These are phyloP conservation scores for Ganaspis sp. DNA, from an alignment of 1,140 invertebrate genomes.

Conservation along the genomic window DNA sequence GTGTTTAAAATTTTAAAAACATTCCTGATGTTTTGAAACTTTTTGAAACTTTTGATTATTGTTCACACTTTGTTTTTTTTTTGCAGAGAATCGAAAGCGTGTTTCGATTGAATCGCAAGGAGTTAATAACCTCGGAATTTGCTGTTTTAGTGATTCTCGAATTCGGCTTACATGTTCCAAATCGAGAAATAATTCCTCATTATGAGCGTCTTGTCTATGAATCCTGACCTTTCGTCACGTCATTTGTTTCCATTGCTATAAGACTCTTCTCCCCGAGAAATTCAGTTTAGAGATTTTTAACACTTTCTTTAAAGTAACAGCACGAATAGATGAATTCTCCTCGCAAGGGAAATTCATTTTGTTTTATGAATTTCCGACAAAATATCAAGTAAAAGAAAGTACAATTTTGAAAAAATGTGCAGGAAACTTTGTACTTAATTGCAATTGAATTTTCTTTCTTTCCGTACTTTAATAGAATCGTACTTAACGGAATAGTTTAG, in stretches of 20 bases:
- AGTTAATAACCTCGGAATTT: constrained; percentile 94
- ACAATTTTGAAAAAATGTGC: neutral
- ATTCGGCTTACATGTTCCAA: constrained; percentile 94
- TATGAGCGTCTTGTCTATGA: constrained; percentile 95
- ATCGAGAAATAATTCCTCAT: constrained; percentile 94
- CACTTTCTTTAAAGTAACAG: neutral
- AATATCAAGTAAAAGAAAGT: constrained; percentile 1
- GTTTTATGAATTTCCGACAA: neutral
- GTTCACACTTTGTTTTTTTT: too few species aligned
- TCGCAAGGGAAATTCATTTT: too few species aligned
- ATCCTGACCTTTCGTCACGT: constrained; percentile 79
- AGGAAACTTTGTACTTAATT: neutral
- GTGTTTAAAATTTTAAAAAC: too few species aligned
- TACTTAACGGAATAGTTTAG: constrained; percentile 5
- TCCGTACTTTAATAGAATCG: neutral
- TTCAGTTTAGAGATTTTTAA: neutral
- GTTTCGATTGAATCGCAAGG: constrained; percentile 93
- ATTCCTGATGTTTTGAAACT: too few species aligned
- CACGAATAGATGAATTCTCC: neutral
- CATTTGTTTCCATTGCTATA: constrained; percentile 38
- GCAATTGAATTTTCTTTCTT: neutral
- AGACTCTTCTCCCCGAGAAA: constrained; percentile 41
- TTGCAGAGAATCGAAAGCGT: constrained; percentile 91
- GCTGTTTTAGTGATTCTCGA: constrained; percentile 95
- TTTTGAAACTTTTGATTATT: too few species aligned